Conservation (phyloP, 2,797 vertebrate species). For the Eleutherodactylus coqui region DNA sequence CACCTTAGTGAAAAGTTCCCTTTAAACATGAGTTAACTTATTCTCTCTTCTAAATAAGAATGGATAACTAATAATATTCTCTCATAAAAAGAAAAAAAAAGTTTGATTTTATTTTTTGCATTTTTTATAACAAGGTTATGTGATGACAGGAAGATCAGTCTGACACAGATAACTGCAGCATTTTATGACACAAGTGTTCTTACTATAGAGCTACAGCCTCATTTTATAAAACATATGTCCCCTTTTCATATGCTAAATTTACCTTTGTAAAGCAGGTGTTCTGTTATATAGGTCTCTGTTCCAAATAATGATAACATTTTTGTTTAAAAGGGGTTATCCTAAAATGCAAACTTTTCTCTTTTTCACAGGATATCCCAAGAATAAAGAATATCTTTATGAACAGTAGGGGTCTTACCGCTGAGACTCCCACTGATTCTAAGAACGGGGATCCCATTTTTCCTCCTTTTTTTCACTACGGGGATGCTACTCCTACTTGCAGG, state of each 20-base stretch:
- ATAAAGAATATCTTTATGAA: too few species aligned
- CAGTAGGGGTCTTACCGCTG: too few species aligned
- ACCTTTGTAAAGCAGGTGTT: background rate
- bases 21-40: too few species aligned
- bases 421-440: too few species aligned
- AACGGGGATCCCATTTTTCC: too few species aligned
- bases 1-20: too few species aligned
- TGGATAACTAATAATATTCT: background rate
- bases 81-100: background rate
- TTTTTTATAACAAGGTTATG: background rate
- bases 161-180: conserved; percentile 14
- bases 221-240: background rate
- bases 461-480: too few species aligned
- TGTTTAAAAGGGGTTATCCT: too few species aligned
- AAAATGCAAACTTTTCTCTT: too few species aligned
- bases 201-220: background rate
- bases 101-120: background rate
- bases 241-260: background rate
- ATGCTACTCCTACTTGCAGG: too few species aligned
- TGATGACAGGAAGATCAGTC: conserved; percentile 9
- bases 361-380: too few species aligned
- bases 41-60: too few species aligned
- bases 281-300: background rate
- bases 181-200: conserved; percentile 18
- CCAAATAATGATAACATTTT: background rate